Evolutionary conservation across 2,113 vertebrate species (phyloP).

Genomic region (Diadophis punctatus): DNA sequence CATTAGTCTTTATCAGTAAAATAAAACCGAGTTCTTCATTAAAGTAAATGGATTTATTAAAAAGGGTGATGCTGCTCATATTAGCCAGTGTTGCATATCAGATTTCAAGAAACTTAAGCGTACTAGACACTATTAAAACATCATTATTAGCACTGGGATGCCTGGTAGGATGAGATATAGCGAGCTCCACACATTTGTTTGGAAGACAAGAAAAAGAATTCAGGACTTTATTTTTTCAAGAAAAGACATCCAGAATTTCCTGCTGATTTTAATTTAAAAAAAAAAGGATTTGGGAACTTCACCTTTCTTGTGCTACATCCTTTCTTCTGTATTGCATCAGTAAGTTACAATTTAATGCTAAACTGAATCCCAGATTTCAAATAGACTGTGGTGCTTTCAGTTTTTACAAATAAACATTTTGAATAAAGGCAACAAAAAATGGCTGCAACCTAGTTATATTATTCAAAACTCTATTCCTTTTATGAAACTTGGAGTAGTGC

Average conservation of each 20-base stretch:
- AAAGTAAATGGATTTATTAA: conserved; percentile 73
- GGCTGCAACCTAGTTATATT: not conserved
- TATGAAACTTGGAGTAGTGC: not conserved
- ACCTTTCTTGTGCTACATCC: not conserved
- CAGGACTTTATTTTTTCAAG: conserved; percentile 51
- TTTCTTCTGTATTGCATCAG: not conserved
- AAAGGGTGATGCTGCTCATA: conserved; percentile 69
- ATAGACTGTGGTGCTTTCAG: not conserved
- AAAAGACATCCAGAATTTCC: conserved; percentile 33
- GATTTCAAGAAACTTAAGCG: conserved; percentile 74
- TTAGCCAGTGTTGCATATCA: conserved; percentile 71
- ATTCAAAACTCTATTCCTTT: not conserved
- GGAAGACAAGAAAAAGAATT: conserved; percentile 68
- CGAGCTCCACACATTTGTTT: conserved; percentile 65
- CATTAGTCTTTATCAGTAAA: conserved; percentile 73
- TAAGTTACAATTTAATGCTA: not conserved
- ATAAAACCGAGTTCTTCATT: conserved; percentile 71
- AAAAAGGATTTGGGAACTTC: not conserved
- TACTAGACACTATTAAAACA: conserved; percentile 75
- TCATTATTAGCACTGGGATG: conserved; percentile 76
- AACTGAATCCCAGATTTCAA: not conserved
- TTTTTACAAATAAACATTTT: not conserved
- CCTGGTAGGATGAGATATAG: conserved; percentile 68
- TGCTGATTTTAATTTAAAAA: rapidly evolving
- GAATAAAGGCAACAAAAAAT: not conserved